Evolutionary conservation across 1,140 invertebrate genomes (phyloP), one percentile per base, ranked within the genome.

Genomic region (Drosophila rhopaloa): DNA sequence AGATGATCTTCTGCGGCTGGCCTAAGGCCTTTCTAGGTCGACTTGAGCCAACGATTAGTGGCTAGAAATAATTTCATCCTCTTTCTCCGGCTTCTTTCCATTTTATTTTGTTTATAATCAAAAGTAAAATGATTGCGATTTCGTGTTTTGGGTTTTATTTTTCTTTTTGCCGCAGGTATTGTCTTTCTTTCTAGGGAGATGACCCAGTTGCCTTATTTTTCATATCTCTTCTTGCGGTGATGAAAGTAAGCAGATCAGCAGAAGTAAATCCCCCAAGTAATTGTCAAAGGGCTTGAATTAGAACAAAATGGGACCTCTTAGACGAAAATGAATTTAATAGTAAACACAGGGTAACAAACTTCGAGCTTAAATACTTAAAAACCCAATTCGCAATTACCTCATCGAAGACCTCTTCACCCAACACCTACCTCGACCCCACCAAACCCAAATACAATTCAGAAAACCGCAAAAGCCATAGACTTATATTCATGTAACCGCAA

Each of bases 101-200:
- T 68, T 66, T 68, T 66, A 66, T 77, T 77, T 75, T 86, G 74
- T 85, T 86, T 83, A 86, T 89, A 88, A 83, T 86, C 84, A 86
- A 86, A 88, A 88, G 83, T 88, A 88, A 80, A 88, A 88, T 88
- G 84, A 88, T 88, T 89, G 84, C 84, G 57, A 71, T 68, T 79
- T 77, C 84, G 80, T 88, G 83, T 89, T 80, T 89, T 76, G 54
- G 81, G 81, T 61, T 82, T 38, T 54, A 35, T 48, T 60, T 51
- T 40, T 57, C 10, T 40, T 47, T 59, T 40, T 14, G 24, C 59
- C 41, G 32, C 43, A 24, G 63, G 63, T 56, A 61, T 62, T 62
- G 62, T 59, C 59, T 60, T 54, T 82, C 67, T 70, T 72, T 75
- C 70, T 44, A 66, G 55, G 56, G 70, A 76, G 60, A 65, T 83